A percentile compares a stretch with the other conserved stretches of the same genome.
Evolutionary conservation across 1,140 invertebrate species (phyloP).

Genomic region (Aphidius ervi): DNA sequence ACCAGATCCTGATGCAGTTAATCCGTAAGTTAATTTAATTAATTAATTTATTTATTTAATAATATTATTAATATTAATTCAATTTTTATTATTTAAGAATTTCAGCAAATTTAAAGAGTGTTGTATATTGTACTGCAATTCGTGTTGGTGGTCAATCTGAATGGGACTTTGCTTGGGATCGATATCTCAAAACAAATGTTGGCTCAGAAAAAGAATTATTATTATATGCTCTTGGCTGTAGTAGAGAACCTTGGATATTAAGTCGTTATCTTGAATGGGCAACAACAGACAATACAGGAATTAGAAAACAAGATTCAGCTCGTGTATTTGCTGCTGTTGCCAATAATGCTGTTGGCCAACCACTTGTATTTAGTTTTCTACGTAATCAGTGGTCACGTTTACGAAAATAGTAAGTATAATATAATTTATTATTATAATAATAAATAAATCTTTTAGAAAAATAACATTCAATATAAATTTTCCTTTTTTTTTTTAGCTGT

Average conservation of each 20-base stretch:
- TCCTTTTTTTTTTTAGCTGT: constrained; percentile 56
- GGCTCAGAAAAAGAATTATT: constrained; percentile 73
- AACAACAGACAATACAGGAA: constrained; percentile 65
- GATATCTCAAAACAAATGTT: constrained; percentile 68
- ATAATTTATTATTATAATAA: constrained; percentile 3
- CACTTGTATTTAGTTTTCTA: constrained; percentile 70
- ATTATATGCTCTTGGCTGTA: constrained; percentile 73
- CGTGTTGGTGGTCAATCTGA: constrained; percentile 72
- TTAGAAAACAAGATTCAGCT: constrained; percentile 74
- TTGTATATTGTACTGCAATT: constrained; percentile 83
- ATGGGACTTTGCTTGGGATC: constrained; percentile 81
- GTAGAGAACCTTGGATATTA: constrained; percentile 71
- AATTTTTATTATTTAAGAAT: constrained; percentile 52
- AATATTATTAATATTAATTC: constrained; percentile 21
- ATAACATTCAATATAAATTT: neutral
- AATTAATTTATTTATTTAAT: neutral
- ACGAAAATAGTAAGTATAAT: constrained; percentile 64
- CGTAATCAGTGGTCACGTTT: constrained; percentile 69
- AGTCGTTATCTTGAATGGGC: constrained; percentile 71
- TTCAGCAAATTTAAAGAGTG: constrained; percentile 71
- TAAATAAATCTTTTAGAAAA: neutral
- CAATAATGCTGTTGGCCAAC: constrained; percentile 66
- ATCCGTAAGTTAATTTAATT: constrained; percentile 54
- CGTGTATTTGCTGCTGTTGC: constrained; percentile 71
- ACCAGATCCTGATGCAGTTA: constrained; percentile 65